Evolutionary conservation across 35 echinoderm and acorn worm species (phyloP).

Genomic region (Chiridota heheva): DNA sequence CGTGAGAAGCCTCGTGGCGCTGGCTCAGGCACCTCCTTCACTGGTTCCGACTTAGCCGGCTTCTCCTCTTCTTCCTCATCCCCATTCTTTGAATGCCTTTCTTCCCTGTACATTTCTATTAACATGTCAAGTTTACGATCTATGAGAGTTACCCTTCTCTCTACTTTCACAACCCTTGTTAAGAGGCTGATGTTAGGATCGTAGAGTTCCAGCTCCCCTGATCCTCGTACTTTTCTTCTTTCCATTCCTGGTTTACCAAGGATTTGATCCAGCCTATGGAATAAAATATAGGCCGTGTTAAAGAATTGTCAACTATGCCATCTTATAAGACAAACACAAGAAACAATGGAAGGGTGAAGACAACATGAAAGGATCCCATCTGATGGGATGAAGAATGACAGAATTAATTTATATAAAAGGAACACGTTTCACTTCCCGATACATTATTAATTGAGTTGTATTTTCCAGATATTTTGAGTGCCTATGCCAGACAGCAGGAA

Average conservation of each 20-base stretch:
- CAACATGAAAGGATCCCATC: too few species aligned
- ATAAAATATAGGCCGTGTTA: neutral
- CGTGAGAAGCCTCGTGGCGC: conserved; percentile 67
- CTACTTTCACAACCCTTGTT: conserved; percentile 88
- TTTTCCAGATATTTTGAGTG: too few species aligned
- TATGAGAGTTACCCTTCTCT: conserved; percentile 86
- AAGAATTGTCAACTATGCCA: too few species aligned
- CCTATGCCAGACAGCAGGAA: too few species aligned
- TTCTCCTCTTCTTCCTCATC: conserved; percentile 25
- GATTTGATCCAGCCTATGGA: conserved; percentile 80
- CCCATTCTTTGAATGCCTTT: conserved; percentile 69
- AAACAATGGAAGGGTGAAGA: too few species aligned
- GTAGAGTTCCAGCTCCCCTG: conserved; percentile 76
- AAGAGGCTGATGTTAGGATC: conserved; percentile 83
- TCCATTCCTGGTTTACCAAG: conserved; percentile 76
- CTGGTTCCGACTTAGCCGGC: neutral
- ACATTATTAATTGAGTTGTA: too few species aligned
- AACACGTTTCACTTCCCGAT: too few species aligned
- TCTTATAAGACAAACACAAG: too few species aligned
- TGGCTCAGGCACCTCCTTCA: conserved; percentile 44
- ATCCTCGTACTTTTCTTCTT: conserved; percentile 73
- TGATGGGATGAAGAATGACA: too few species aligned
- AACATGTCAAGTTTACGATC: conserved; percentile 97
- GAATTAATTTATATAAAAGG: too few species aligned
- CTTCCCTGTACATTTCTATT: conserved; percentile 95